Evolutionary conservation across 2,797 vertebrate species (phyloP).

Genomic region (Protosalanx chinensis): DNA sequence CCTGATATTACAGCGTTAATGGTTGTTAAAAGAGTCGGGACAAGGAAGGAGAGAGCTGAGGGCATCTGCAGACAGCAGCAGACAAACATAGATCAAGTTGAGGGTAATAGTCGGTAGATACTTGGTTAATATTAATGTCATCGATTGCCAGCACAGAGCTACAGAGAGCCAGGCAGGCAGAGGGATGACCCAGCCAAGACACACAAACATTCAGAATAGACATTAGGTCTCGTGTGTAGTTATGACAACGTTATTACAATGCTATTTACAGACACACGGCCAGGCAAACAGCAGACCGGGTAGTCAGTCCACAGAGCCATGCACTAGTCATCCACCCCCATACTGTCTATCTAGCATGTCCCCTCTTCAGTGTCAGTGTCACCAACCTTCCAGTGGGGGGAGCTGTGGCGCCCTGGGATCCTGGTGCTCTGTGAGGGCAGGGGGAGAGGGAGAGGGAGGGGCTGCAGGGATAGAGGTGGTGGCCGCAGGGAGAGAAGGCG

Average conservation of each 20-base stretch:
- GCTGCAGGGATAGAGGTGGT: constrained; percentile 65
- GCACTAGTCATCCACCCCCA: constrained; percentile 57
- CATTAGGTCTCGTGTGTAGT: background rate
- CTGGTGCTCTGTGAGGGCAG: constrained; percentile 71
- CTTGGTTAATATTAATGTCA: constrained; percentile 44
- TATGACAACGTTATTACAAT: background rate
- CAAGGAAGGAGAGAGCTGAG: background rate
- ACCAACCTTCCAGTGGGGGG: constrained; percentile 77
- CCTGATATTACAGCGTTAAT: background rate
- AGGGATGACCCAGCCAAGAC: background rate
- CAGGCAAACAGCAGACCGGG: constrained; percentile 47
- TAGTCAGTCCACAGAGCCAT: constrained; percentile 65
- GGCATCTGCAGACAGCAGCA: background rate
- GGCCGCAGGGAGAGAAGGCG: constrained; percentile 42
- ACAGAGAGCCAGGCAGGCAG: constrained; percentile 9
- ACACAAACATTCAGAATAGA: constrained; percentile 7
- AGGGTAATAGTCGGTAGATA: background rate
- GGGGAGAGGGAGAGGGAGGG: constrained; percentile 64
- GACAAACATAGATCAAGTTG: constrained; percentile 2
- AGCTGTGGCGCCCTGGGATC: constrained; percentile 69
- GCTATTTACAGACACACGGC: background rate
- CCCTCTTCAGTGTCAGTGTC: constrained; percentile 43
- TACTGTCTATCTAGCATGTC: constrained; percentile 37
- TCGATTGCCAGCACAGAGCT: constrained; percentile 5
- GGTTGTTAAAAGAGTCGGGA: background rate